Evolutionary conservation across 2,888 invertebrate species (phyloP).

Genomic region (Apamea anceps): DNA sequence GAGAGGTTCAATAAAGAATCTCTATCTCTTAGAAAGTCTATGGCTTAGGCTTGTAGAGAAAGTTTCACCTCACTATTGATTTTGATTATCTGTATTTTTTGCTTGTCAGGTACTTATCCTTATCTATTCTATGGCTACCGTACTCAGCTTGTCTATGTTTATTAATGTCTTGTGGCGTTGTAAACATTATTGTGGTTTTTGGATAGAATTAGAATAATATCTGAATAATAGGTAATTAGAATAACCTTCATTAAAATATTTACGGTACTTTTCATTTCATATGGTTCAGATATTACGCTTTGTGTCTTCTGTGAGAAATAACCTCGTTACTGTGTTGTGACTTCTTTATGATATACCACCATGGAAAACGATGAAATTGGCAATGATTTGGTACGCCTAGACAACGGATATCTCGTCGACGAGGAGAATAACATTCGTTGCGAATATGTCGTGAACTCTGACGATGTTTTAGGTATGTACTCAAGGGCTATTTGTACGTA

Average conservation of each 20-base stretch:
- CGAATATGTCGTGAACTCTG: constrained; percentile 84
- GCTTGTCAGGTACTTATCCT: background rate
- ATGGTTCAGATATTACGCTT: background rate
- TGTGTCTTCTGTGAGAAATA: constrained; percentile 19
- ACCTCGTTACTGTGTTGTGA: constrained; percentile 38
- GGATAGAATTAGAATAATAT: background rate
- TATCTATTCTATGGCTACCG: too few species aligned
- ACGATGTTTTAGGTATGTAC: constrained; percentile 85
- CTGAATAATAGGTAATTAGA: background rate
- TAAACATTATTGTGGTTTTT: constrained; percentile 29
- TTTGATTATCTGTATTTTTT: constrained; percentile 1
- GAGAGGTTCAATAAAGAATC: too few species aligned
- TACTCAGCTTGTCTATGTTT: background rate
- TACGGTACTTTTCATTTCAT: background rate
- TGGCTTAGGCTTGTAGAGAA: background rate
- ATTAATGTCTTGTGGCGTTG: constrained; percentile 31
- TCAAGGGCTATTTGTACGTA: constrained; percentile 25
- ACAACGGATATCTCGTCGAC: constrained; percentile 85
- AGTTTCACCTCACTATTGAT: background rate
- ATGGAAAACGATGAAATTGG: constrained; percentile 92
- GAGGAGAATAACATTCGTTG: constrained; percentile 80
- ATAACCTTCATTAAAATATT: background rate
- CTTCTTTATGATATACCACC: constrained; percentile 70
- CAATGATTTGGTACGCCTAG: constrained; percentile 88
- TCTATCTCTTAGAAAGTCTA: background rate